These are phyloP conservation scores for Sarcophaga bullata DNA, from an alignment of 1,140 invertebrate species.

Conservation along the genomic window DNA sequence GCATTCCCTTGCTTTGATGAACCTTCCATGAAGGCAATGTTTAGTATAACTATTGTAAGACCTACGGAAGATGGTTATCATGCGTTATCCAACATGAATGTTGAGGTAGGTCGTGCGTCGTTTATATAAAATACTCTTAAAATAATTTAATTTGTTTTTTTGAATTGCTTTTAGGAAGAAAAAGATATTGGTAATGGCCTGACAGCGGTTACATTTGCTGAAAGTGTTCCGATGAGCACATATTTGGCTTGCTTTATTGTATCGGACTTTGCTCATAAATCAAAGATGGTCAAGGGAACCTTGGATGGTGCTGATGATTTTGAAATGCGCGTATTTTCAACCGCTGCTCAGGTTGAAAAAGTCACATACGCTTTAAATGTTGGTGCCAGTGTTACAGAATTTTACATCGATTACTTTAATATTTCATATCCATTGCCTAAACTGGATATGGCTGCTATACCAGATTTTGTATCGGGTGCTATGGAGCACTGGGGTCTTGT, in stretches of 20 bases:
- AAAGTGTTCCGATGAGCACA: slow-evolving; percentile 90
- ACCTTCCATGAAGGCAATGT: slow-evolving; percentile 91
- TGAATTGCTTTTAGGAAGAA: slow-evolving; percentile 48
- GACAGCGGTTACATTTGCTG: slow-evolving; percentile 73
- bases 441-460: slow-evolving; percentile 91
- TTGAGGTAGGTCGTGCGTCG: slow-evolving; percentile 48
- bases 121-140: neutral
- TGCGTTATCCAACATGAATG: slow-evolving; percentile 84
- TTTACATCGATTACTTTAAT: slow-evolving; percentile 87
- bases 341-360: slow-evolving; percentile 78
- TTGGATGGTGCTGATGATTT: slow-evolving; percentile 68
- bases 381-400: slow-evolving; percentile 83
- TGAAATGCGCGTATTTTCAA: slow-evolving; percentile 78
- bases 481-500: slow-evolving; percentile 96
- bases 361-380: slow-evolving; percentile 82
- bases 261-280: slow-evolving; percentile 81
- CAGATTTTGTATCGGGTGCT: slow-evolving; percentile 93
- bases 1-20: slow-evolving; percentile 97
- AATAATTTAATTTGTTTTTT: neutral
- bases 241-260: slow-evolving; percentile 92
- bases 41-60: slow-evolving; percentile 79
- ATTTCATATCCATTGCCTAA: slow-evolving; percentile 88
- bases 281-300: slow-evolving; percentile 68
- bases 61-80: slow-evolving; percentile 72
- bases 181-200: slow-evolving; percentile 50